These are phyloP conservation scores for Gari tellinella DNA, from an alignment of 2,888 invertebrate genomes.

Conservation along the genomic window DNA sequence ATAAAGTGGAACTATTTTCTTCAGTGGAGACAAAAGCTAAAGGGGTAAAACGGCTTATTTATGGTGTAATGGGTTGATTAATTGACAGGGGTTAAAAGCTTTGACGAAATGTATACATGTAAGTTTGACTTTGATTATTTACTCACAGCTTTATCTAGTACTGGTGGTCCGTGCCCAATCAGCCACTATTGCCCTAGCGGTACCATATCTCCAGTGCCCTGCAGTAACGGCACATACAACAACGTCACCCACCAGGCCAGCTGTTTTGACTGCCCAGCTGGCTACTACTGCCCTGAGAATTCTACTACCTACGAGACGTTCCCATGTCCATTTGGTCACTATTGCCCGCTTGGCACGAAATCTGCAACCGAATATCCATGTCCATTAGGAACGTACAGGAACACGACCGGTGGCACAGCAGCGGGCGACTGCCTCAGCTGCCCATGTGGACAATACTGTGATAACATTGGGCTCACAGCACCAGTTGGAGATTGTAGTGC, in stretches of 20 bases:
- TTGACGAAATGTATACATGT: too few relatives aligned
- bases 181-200: slow-evolving; percentile 82
- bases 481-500: slow-evolving; percentile 77
- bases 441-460: slow-evolving; percentile 80
- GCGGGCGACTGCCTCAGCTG: slow-evolving; percentile 78
- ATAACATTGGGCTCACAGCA: slow-evolving; percentile 69
- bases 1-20: too few relatives aligned
- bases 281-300: slow-evolving; percentile 81
- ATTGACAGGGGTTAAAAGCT: too few relatives aligned
- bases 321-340: slow-evolving; percentile 79
- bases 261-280: slow-evolving; percentile 78
- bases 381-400: slow-evolving; percentile 76
- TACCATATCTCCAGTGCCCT: slow-evolving; percentile 78
- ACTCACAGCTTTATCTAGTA: slow-evolving; percentile 64
- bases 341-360: slow-evolving; percentile 79
- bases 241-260: slow-evolving; percentile 76
- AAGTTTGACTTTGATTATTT: too few relatives aligned
- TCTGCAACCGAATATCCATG: slow-evolving; percentile 75
- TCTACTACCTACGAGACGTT: slow-evolving; percentile 74
- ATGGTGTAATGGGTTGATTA: too few relatives aligned
- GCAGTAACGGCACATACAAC: slow-evolving; percentile 81
- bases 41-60: too few relatives aligned
- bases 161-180: slow-evolving; percentile 81
- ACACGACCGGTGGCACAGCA: slow-evolving; percentile 67
- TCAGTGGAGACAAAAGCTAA: too few relatives aligned